Percentiles rank a stretch among this genome's conserved stretches.
Evolutionary conservation across 1,140 invertebrate species (phyloP).

Genomic region (Apis florea): DNA sequence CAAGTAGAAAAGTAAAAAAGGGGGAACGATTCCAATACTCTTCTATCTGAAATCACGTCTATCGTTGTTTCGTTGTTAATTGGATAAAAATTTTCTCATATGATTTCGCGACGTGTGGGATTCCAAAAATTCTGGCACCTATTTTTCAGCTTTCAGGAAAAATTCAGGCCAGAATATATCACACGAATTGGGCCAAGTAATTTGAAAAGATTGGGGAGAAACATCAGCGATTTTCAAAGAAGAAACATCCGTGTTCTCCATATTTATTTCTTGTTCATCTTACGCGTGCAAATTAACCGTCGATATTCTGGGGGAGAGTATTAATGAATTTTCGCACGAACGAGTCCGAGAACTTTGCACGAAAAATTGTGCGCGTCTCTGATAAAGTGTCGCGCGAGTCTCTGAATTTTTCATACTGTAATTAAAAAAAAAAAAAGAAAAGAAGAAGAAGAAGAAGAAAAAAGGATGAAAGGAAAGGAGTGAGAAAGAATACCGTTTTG

Average conservation of each 20-base stretch:
- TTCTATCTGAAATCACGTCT: too few species aligned
- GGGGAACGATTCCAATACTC: too few species aligned
- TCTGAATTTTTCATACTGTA: not conserved
- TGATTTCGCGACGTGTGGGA: too few species aligned
- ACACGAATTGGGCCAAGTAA: conserved; percentile 11
- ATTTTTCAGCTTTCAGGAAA: too few species aligned
- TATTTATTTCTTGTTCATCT: not conserved
- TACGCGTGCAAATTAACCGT: conserved; percentile 12
- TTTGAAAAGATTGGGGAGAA: not conserved
- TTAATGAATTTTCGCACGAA: not conserved
- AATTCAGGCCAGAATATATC: too few species aligned
- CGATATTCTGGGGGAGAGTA: not conserved
- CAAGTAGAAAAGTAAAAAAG: too few species aligned
- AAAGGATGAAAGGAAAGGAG: not conserved
- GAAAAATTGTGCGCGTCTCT: not conserved
- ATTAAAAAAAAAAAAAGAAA: too few species aligned
- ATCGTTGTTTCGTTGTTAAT: too few species aligned
- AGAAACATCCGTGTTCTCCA: not conserved
- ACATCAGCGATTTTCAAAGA: not conserved
- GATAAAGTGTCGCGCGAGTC: not conserved
- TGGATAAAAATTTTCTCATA: too few species aligned
- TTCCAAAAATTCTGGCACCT: not conserved
- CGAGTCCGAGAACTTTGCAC: not conserved
- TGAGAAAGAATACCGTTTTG: too few species aligned
- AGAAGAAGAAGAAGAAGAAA: too few species aligned